phyloP scores from a whole-genome alignment of 2,113 vertebrate genomes.

The Pristiophorus japonicus region DNA sequence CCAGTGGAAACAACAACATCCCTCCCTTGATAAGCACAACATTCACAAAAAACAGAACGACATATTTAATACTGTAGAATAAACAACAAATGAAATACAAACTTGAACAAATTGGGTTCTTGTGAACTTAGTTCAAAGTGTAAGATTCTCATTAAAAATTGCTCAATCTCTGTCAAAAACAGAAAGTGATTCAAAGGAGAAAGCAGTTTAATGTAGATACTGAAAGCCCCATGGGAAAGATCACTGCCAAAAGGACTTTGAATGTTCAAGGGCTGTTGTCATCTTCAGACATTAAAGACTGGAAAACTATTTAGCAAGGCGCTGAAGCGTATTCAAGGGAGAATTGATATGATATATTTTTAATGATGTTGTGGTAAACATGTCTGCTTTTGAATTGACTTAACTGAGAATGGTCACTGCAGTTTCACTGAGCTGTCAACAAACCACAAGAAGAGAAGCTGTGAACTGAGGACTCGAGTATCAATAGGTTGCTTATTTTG shows the following conservation, averaged over 20 bases:
- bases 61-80: not conserved
- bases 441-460: not conserved
- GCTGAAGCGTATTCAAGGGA: constrained; percentile 16
- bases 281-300: constrained; percentile 33
- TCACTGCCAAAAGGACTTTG: not conserved
- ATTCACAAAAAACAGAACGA: not conserved
- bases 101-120: constrained; percentile 26
- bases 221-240: not conserved
- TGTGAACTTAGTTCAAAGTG: constrained; percentile 27
- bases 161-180: constrained; percentile 13
- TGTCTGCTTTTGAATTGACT: constrained; percentile 18
- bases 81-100: constrained; percentile 21
- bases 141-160: constrained; percentile 20
- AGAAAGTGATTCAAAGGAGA: not conserved
- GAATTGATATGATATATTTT: constrained; percentile 30
- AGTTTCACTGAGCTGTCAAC: not conserved
- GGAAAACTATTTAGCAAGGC: constrained; percentile 26
- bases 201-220: not conserved
- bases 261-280: constrained; percentile 28
- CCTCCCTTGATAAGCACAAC: not conserved
- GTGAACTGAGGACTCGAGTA: not conserved
- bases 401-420: not conserved
- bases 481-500: not conserved
- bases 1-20: no score
- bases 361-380: constrained; percentile 25